Conservation (phyloP, 2,113 vertebrate genomes). For the Brachyhypopomus occidentalis region DNA sequence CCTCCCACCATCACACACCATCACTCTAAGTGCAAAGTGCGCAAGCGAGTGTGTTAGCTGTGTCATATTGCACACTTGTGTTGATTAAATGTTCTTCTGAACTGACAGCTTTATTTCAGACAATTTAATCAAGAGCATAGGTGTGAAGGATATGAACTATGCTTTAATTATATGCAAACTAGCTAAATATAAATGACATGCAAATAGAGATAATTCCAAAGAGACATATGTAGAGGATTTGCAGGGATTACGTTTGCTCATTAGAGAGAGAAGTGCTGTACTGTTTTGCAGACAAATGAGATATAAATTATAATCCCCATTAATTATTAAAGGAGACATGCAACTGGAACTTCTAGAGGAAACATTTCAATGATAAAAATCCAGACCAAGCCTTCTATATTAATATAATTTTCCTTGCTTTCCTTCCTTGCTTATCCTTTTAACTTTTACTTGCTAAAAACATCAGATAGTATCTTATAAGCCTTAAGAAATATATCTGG, state of each 20-base stretch:
- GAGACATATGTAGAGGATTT: not conserved
- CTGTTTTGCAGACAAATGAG: not conserved
- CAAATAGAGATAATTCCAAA: not conserved
- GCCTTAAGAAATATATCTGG: no score
- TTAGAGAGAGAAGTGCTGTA: not conserved
- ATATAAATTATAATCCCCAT: no score
- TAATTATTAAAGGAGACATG: no score
- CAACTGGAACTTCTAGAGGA: no score
- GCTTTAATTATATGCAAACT: not conserved
- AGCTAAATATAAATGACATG: no score
- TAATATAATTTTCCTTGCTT: no score
- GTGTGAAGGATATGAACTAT: not conserved
- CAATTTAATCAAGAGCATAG: not conserved
- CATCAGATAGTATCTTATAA: no score
- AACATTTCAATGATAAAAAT: no score
- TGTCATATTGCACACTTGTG: not conserved
- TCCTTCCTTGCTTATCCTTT: no score
- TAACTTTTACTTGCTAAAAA: no score
- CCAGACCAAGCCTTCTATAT: no score
- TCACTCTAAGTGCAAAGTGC: constrained; percentile 2
- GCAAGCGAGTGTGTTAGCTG: not conserved
- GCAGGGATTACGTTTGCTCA: not conserved
- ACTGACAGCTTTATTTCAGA: constrained; percentile 1
- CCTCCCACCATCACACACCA: constrained; percentile 37
- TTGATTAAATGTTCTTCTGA: not conserved